Evolutionary conservation across 2,888 invertebrate genomes (phyloP).

Genomic region (Andricus curvator): DNA sequence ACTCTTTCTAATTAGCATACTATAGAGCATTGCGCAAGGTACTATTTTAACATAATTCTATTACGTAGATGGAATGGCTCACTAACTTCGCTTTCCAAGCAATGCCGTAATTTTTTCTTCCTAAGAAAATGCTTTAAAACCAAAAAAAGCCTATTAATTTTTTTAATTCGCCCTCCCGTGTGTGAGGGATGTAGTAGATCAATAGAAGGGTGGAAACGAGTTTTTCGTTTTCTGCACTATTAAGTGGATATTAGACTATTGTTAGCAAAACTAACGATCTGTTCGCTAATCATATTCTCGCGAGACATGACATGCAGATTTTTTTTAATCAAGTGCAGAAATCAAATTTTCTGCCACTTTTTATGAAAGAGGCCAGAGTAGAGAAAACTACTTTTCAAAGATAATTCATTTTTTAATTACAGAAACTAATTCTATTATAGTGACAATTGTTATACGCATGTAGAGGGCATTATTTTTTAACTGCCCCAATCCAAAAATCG

Average conservation of each 20-base stretch:
- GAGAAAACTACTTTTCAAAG: neutral
- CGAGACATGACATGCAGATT: conserved; percentile 49
- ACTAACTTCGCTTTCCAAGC: conserved; percentile 9
- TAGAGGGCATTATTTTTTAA: no score
- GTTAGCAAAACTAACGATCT: conserved; percentile 55
- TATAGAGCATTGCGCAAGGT: conserved; percentile 2
- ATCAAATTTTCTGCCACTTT: neutral
- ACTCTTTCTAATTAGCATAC: conserved; percentile 12
- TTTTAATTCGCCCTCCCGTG: neutral
- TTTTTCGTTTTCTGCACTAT: conserved; percentile 23
- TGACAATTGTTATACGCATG: no score
- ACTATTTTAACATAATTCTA: conserved; percentile 5
- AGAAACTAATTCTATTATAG: neutral
- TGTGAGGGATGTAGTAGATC: neutral
- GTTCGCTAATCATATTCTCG: conserved; percentile 56
- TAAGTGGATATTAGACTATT: conserved; percentile 12
- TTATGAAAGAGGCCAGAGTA: neutral
- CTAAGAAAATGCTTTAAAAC: neutral
- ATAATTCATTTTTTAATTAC: neutral
- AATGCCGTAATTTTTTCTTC: neutral
- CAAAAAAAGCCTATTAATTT: neutral
- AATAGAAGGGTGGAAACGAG: conserved; percentile 27
- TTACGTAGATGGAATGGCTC: neutral
- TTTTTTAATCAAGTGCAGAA: conserved; percentile 50
- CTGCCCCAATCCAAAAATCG: no score